Percentiles rank a stretch among this genome's conserved stretches.
Evolutionary conservation across 1,140 invertebrate species (phyloP).

Genomic region (Capitella teleta): DNA sequence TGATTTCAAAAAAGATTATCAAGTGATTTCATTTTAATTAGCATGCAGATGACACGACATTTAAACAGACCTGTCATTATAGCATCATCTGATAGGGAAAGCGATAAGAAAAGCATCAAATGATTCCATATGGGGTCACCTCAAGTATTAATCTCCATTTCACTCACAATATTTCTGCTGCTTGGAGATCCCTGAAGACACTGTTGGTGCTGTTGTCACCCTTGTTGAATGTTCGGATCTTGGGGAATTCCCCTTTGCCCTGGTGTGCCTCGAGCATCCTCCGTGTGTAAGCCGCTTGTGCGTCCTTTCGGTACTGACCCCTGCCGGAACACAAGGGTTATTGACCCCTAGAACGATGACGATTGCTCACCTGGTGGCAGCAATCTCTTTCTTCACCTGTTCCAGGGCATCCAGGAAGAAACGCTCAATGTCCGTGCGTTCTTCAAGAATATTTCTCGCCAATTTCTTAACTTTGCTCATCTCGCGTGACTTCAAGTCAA

Average conservation of each 20-base stretch:
- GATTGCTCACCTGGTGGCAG: conserved; percentile 29
- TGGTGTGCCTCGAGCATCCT: conserved; percentile 36
- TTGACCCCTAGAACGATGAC: too few species aligned
- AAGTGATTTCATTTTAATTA: too few species aligned
- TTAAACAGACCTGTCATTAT: too few species aligned
- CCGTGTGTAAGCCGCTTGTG: conserved; percentile 34
- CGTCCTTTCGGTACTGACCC: conserved; percentile 38
- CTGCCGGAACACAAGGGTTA: too few species aligned
- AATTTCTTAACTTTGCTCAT: conserved; percentile 40
- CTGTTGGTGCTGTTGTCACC: conserved; percentile 39
- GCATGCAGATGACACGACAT: too few species aligned
- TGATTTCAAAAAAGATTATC: too few species aligned
- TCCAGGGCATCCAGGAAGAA: conserved; percentile 39
- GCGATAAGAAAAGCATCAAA: too few species aligned
- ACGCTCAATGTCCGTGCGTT: conserved; percentile 39
- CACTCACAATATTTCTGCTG: conserved; percentile 39
- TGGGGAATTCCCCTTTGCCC: conserved; percentile 37
- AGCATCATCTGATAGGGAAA: too few species aligned
- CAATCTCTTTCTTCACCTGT: conserved; percentile 36
- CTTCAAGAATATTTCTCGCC: conserved; percentile 39
- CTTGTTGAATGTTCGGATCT: conserved; percentile 39
- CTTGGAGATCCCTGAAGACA: conserved; percentile 40
- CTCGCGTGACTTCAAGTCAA: conserved; percentile 40
- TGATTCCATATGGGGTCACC: too few species aligned
- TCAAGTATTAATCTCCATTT: too few species aligned